A percentile compares a stretch with the other conserved stretches of the same genome.
Conservation (phyloP, 2,888 invertebrate genomes). For the Chrysotoxum bicinctum region DNA sequence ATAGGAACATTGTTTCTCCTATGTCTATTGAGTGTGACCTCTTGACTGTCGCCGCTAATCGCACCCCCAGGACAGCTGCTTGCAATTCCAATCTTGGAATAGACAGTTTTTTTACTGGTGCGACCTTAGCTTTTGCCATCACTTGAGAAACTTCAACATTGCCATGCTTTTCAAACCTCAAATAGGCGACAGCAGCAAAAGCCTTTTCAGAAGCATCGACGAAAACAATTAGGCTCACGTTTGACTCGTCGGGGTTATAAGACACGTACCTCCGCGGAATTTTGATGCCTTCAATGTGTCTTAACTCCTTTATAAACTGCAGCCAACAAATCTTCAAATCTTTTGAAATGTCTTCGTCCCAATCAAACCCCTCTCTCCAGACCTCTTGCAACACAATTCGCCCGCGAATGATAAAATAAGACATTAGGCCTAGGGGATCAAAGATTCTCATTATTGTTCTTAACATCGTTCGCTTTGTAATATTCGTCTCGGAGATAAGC, state of each 20-base stretch:
- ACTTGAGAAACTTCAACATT: conserved; percentile 7
- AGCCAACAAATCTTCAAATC: neutral
- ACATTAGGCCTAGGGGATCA: conserved; percentile 17
- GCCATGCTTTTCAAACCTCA: conserved; percentile 1
- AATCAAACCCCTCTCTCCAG: conserved; percentile 23
- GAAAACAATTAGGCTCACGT: conserved; percentile 7
- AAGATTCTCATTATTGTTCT: conserved; percentile 1
- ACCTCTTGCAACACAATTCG: conserved; percentile 25
- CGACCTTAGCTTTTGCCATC: conserved; percentile 2
- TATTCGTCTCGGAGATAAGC: neutral
- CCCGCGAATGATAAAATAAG: conserved; percentile 16
- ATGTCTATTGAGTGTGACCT: neutral
- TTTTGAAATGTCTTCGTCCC: conserved; percentile 3
- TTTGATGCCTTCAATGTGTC: neutral
- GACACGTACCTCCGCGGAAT: conserved; percentile 8
- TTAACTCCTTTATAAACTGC: conserved; percentile 5
- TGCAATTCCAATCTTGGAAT: conserved; percentile 2
- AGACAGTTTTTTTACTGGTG: neutral
- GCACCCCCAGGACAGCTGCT: neutral
- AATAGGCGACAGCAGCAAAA: conserved; percentile 5
- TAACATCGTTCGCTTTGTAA: neutral
- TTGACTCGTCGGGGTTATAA: conserved; percentile 12
- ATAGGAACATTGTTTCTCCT: neutral
- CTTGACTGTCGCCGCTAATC: neutral
- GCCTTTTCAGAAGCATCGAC: conserved; percentile 18